phyloP scores from a whole-genome alignment of 2,888 invertebrate species.

The Nebria salina region DNA sequence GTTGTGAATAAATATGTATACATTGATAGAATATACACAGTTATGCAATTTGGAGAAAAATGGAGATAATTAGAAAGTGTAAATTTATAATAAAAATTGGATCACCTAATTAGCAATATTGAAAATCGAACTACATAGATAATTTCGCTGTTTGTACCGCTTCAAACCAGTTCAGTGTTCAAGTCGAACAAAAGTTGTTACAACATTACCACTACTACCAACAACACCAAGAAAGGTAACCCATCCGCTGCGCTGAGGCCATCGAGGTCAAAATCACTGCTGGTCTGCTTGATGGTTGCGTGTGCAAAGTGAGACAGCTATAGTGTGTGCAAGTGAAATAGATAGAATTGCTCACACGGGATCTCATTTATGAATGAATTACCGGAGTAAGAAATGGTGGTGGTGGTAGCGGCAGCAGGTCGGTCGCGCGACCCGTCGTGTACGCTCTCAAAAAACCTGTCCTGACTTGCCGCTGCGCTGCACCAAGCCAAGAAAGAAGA shows the following conservation, averaged over 20 bases:
- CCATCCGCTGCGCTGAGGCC: constrained; percentile 12
- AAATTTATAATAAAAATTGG: not conserved
- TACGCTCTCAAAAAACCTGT: not conserved
- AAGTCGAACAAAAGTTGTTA: not conserved
- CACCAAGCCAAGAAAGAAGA: not conserved
- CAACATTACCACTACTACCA: not conserved
- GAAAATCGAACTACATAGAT: not conserved
- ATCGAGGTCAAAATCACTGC: constrained; percentile 28
- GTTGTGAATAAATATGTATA: too few relatives aligned
- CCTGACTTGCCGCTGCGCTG: not conserved
- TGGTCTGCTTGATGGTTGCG: not conserved
- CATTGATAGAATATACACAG: too few relatives aligned
- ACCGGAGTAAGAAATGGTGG: constrained; percentile 1
- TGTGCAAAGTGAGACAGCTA: not conserved
- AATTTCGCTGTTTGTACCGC: not conserved
- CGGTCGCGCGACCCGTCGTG: constrained; percentile 20
- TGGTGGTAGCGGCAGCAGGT: constrained; percentile 7
- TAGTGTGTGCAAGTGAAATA: constrained; percentile 4
- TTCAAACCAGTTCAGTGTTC: not conserved
- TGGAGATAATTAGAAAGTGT: not conserved
- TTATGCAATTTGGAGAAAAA: not conserved
- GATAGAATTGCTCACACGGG: constrained; percentile 17
- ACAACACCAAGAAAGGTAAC: not conserved
- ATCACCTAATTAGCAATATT: not conserved
- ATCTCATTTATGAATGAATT: constrained; percentile 30